Evolutionary conservation across 2,888 invertebrate genomes (phyloP).

Genomic region (Morpho achilles): DNA sequence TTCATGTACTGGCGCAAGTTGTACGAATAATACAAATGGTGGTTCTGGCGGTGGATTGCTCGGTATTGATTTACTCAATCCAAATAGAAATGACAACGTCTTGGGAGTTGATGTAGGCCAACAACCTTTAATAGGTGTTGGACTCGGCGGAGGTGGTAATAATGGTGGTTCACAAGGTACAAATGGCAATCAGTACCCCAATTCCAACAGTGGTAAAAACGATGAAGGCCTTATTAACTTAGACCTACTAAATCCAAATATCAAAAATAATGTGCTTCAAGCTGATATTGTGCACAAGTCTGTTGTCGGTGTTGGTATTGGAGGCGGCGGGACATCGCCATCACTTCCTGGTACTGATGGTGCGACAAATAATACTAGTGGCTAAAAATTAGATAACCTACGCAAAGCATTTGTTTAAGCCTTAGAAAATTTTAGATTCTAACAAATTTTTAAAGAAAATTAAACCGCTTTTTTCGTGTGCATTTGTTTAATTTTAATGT

Average conservation of each 20-base stretch:
- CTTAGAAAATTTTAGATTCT: no score
- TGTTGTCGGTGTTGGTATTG: conserved; percentile 8
- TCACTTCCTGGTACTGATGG: no score
- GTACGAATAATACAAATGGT: neutral
- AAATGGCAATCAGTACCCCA: neutral
- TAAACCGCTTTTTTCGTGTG: no score
- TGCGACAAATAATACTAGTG: no score
- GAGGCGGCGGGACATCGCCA: neutral
- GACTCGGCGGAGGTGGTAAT: conserved; percentile 13
- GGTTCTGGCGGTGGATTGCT: conserved; percentile 14
- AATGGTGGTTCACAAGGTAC: neutral
- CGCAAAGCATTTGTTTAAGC: no score
- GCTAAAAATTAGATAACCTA: no score
- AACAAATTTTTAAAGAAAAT: no score
- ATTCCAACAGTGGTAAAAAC: neutral
- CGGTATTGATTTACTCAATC: conserved; percentile 16
- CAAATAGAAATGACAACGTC: conserved; percentile 21
- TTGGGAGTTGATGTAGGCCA: conserved; percentile 18
- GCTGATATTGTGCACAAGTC: conserved; percentile 7
- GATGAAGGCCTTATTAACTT: conserved; percentile 9
- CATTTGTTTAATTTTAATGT: no score
- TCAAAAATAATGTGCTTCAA: conserved; percentile 10
- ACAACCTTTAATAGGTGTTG: conserved; percentile 16
- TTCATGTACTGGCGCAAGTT: neutral
- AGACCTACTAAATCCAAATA: conserved; percentile 11